phyloP scores from a whole-genome alignment of 1,140 invertebrate species.

The Drosophila funebris region DNA sequence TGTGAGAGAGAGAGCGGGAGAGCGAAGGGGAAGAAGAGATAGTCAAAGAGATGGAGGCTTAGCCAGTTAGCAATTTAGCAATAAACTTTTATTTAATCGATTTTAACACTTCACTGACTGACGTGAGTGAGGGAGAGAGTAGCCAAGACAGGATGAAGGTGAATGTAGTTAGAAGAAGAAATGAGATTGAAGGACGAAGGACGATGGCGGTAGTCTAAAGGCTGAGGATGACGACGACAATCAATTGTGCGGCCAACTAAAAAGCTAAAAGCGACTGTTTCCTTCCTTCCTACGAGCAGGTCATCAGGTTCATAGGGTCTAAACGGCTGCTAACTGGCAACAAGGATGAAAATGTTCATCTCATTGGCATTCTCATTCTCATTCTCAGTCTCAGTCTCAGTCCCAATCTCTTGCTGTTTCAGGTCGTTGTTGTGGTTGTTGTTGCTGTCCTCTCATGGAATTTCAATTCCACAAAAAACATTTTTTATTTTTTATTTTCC shows the following conservation, averaged over 20 bases:
- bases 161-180: background rate
- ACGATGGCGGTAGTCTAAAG: conserved; percentile 9
- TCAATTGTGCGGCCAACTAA: conserved; percentile 60
- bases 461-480: conserved; percentile 61
- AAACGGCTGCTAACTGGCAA: conserved; percentile 1
- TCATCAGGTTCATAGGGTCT: conserved; percentile 9
- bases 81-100: conserved; percentile 81
- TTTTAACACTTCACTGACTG: conserved; percentile 77
- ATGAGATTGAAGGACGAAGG: background rate
- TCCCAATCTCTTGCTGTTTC: background rate
- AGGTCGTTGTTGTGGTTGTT: too few species aligned
- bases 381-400: background rate
- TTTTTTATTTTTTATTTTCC: conserved; percentile 1
- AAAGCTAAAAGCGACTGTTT: conserved; percentile 46
- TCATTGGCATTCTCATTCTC: background rate
- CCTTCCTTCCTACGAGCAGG: conserved; percentile 24
- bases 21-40: background rate
- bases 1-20: too few species aligned
- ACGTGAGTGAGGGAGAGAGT: background rate
- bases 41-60: conserved; percentile 23
- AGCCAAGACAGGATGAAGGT: conserved; percentile 7
- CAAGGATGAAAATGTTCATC: conserved; percentile 11
- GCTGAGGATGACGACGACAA: conserved; percentile 37
- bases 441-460: conserved; percentile 36
- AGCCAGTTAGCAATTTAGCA: conserved; percentile 79